phyloP scores from a whole-genome alignment of 2,888 invertebrate genomes.

The Ormyrus pomaceus region DNA sequence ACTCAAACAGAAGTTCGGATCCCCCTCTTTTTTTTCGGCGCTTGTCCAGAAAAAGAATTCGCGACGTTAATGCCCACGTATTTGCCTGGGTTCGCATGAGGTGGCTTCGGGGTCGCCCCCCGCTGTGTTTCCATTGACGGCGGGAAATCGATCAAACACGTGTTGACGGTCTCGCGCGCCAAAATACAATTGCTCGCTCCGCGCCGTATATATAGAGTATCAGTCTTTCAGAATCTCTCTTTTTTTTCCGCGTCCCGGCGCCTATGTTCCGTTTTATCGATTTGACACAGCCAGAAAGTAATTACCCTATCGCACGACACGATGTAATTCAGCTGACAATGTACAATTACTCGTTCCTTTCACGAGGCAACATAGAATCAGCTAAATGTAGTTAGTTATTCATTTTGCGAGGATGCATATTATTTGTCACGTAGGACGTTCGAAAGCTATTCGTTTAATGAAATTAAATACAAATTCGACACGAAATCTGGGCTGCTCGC shows the following conservation, averaged over 20 bases:
- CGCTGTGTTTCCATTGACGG: slow-evolving; percentile 12
- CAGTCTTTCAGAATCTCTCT: neutral
- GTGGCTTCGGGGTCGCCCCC: neutral
- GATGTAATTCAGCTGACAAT: slow-evolving; percentile 24
- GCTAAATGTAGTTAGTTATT: too few relatives aligned
- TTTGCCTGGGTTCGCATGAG: slow-evolving; percentile 25
- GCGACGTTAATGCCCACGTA: slow-evolving; percentile 48
- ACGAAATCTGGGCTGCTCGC: neutral
- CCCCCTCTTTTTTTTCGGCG: neutral
- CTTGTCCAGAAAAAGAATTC: slow-evolving; percentile 26
- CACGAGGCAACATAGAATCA: too few relatives aligned
- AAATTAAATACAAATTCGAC: neutral
- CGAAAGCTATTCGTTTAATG: neutral
- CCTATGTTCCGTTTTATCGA: slow-evolving; percentile 2
- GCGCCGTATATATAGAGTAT: neutral
- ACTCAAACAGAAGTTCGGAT: slow-evolving; percentile 2
- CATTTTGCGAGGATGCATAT: too few relatives aligned
- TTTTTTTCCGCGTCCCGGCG: too few relatives aligned
- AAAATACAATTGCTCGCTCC: slow-evolving; percentile 18
- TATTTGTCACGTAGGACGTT: neutral
- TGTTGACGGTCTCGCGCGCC: slow-evolving; percentile 24
- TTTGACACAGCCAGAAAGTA: slow-evolving; percentile 32
- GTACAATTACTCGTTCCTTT: slow-evolving; percentile 30
- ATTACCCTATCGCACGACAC: slow-evolving; percentile 29
- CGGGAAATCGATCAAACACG: slow-evolving; percentile 48